Evolutionary conservation across 2,113 vertebrate species (phyloP).

Genomic region (Gymnarchus niloticus): DNA sequence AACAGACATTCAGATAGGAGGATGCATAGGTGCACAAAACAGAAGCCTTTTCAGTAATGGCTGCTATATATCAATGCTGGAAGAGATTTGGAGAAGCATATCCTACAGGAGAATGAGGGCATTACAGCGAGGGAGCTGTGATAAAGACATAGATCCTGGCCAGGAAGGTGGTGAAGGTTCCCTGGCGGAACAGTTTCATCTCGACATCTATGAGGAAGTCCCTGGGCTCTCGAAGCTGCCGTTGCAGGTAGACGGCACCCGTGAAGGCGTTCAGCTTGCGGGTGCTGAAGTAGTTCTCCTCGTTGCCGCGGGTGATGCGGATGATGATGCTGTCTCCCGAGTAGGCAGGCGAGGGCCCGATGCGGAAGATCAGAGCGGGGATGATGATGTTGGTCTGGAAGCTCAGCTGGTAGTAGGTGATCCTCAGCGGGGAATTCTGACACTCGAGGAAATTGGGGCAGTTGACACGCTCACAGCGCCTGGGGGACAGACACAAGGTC

Average conservation of each 20-base stretch:
- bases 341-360: slow-evolving; percentile 79
- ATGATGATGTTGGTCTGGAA: slow-evolving; percentile 82
- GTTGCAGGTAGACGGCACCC: slow-evolving; percentile 77
- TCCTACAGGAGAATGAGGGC: not conserved
- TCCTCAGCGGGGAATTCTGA: slow-evolving; percentile 71
- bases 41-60: slow-evolving; percentile 39
- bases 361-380: slow-evolving; percentile 86
- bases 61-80: slow-evolving; percentile 37
- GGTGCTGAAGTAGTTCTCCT: slow-evolving; percentile 82
- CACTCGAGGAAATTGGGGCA: slow-evolving; percentile 80
- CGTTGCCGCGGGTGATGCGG: slow-evolving; percentile 74
- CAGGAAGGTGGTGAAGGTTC: slow-evolving; percentile 78
- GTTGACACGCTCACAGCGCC: slow-evolving; percentile 76
- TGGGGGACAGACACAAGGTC: slow-evolving; percentile 37
- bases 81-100: slow-evolving; percentile 54
- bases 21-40: slow-evolving; percentile 43
- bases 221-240: slow-evolving; percentile 67
- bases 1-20: slow-evolving; percentile 33
- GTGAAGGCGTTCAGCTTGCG: slow-evolving; percentile 80
- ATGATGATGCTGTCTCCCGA: slow-evolving; percentile 79
- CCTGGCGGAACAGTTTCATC: slow-evolving; percentile 89
- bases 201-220: slow-evolving; percentile 90
- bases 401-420: slow-evolving; percentile 85
- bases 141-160: slow-evolving; percentile 88
- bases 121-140: slow-evolving; percentile 63